Conservation (phyloP, 2,797 vertebrate genomes). For the Phoxinus dragarum region DNA sequence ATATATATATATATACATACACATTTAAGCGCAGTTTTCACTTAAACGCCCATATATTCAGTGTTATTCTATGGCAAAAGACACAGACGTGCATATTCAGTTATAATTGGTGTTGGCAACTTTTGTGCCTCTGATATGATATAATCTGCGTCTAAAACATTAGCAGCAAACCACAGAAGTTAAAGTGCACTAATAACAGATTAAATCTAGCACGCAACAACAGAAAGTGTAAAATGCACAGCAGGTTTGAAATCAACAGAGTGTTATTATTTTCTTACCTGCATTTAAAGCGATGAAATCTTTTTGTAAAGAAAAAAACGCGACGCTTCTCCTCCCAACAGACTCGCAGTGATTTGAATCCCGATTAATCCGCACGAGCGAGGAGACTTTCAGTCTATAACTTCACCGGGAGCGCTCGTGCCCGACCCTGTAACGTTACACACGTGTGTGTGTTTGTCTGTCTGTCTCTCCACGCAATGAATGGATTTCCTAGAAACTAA, state of each 20-base stretch:
- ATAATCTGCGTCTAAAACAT: not conserved
- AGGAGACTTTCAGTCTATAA: slow-evolving; percentile 14
- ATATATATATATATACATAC: too few species aligned
- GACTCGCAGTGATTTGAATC: slow-evolving; percentile 40
- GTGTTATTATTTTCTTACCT: slow-evolving; percentile 18
- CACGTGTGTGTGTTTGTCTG: slow-evolving; percentile 32
- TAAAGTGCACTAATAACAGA: not conserved
- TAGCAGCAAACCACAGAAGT: not conserved
- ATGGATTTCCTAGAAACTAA: not conserved
- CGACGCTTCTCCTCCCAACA: not conserved
- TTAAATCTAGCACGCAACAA: not conserved
- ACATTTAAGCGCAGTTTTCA: not conserved
- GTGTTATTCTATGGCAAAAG: not conserved
- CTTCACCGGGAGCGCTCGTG: slow-evolving; percentile 27
- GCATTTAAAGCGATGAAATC: not conserved
- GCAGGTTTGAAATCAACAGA: not conserved
- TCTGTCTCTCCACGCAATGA: not conserved
- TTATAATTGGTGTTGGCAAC: not conserved
- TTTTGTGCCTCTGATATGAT: not conserved
- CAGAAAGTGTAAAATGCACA: not conserved
- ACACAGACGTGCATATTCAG: not conserved
- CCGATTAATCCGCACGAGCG: slow-evolving; percentile 37
- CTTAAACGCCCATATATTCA: not conserved
- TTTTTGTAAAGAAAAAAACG: not conserved
- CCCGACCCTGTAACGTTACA: not conserved